These are phyloP conservation scores for Drosophila neutralis DNA, from an alignment of 2,888 invertebrate genomes.

Conservation along the genomic window DNA sequence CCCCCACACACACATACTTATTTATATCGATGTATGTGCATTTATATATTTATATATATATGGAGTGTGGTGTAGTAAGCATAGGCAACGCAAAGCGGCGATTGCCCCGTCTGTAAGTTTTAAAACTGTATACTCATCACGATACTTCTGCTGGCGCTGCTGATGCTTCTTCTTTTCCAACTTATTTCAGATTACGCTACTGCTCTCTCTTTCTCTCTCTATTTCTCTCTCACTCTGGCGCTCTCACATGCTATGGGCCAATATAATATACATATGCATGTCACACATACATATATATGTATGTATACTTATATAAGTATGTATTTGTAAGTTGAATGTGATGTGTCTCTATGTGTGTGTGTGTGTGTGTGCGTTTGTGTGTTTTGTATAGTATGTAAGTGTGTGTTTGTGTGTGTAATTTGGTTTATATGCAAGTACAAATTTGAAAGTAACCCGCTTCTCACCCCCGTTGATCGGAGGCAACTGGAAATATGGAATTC, in stretches of 20 bases:
- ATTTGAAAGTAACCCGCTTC: slow-evolving; percentile 80
- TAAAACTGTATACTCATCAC: slow-evolving; percentile 80
- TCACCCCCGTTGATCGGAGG: slow-evolving; percentile 76
- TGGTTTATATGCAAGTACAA: slow-evolving; percentile 80
- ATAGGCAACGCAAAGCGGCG: slow-evolving; percentile 56
- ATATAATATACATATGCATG: slow-evolving; percentile 54
- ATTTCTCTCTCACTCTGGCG: slow-evolving; percentile 63
- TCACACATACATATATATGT: slow-evolving; percentile 34
- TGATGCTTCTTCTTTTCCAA: slow-evolving; percentile 77
- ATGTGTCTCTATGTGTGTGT: slow-evolving; percentile 24
- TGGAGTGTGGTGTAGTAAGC: slow-evolving; percentile 42
- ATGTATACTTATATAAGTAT: slow-evolving; percentile 33
- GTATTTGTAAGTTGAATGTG: slow-evolving; percentile 49
- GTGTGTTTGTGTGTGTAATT: slow-evolving; percentile 61
- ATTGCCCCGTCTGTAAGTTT: slow-evolving; percentile 67
- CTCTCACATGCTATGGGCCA: slow-evolving; percentile 61
- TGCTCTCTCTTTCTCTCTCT: slow-evolving; percentile 49
- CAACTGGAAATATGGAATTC: slow-evolving; percentile 58
- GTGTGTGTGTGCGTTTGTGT: slow-evolving; percentile 37
- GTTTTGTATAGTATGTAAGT: slow-evolving; percentile 35
- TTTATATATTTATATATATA: background rate
- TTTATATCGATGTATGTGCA: slow-evolving; percentile 10
- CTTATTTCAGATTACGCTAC: slow-evolving; percentile 77
- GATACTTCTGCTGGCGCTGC: slow-evolving; percentile 75
- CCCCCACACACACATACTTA: slow-evolving; percentile 13